phyloP scores from a whole-genome alignment of 2,113 vertebrate species.

The Baryphthengus martii region DNA sequence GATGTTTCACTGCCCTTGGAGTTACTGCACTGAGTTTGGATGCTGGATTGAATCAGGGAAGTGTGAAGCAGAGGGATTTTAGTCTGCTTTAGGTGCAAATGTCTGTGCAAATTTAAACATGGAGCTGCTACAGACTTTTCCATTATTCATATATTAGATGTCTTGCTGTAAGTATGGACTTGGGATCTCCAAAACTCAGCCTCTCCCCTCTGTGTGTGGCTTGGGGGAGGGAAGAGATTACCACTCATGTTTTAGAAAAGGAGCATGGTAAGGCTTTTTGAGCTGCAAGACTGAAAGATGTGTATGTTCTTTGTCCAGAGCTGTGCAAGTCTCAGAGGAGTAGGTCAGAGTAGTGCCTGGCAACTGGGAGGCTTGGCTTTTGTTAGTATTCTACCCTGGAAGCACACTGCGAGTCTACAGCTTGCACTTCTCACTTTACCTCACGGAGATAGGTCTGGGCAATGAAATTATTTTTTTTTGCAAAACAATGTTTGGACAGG shows the following conservation, averaged over 20 bases:
- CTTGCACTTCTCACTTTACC: background rate
- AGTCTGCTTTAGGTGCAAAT: conserved; percentile 7
- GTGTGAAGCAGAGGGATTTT: background rate
- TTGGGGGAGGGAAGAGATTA: background rate
- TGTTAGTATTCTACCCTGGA: background rate
- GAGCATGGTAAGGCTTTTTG: background rate
- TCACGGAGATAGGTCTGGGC: background rate
- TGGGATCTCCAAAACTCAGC: background rate
- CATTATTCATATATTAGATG: background rate
- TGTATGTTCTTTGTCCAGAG: background rate
- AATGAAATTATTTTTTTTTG: background rate
- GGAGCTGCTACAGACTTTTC: background rate
- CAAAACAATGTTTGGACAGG: background rate
- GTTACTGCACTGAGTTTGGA: background rate
- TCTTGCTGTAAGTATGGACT: background rate
- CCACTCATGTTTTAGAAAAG: background rate
- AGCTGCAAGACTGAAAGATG: background rate
- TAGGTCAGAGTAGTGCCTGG: background rate
- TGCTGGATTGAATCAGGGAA: background rate
- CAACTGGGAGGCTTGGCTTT: background rate
- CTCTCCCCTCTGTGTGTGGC: background rate
- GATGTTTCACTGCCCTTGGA: background rate
- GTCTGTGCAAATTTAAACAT: background rate
- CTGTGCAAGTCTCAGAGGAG: background rate
- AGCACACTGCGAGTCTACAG: background rate